Base-by-base conservation (phyloP, 2,888 invertebrate species). In the Oscheius onirici region DNA sequence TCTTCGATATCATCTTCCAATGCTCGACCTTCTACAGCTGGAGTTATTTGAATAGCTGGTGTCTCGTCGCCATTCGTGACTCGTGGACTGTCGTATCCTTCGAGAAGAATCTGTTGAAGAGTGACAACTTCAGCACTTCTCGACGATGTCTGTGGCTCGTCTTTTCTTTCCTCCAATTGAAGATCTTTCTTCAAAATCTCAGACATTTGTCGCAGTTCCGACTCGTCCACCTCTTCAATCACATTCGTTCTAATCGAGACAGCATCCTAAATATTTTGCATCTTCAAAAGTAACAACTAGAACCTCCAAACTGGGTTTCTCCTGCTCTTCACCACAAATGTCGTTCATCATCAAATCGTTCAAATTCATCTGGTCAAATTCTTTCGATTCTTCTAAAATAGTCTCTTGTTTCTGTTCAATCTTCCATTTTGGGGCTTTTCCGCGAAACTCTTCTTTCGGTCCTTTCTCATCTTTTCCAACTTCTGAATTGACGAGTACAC, bases 331-430 rank as follows among this genome's bases (percentile, higher is more conserved):
- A 8, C 49, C 60, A 40, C 69, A 69, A 10, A 69, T 44, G 15
- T 69, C 69, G 28, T 58, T 46, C 58, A 69, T 58, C 49, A 69
- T 58, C 34, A 69, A 40, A 22, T 69, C 69, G 46, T 69, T 69
- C 34, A 69, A 44, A 49, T 52, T 49, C 49, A 69, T 52, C 10
- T 41, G 54, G 24, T 67, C 67, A 20, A n/a, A 6, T 28, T 57
- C 41, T 54, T 54, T 43, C 22, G 13, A 1, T 22, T 44, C 26
- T n/a, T 26, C 49, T 3, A 17, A 40, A 15, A n/a, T 26, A 3
- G 22, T 20, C 20, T 58, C 58, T 40, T 58, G 41, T 34, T 55
- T 55, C 10, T 58, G 17, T n/a, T n/a, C 28, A 26, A 15, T 28
- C 17, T 46, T 63, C 63, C 63, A 63, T 66, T 52, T 54, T n/a